Evolutionary conservation across 1,140 invertebrate genomes (phyloP).

Genomic region (Bombus superbus): DNA sequence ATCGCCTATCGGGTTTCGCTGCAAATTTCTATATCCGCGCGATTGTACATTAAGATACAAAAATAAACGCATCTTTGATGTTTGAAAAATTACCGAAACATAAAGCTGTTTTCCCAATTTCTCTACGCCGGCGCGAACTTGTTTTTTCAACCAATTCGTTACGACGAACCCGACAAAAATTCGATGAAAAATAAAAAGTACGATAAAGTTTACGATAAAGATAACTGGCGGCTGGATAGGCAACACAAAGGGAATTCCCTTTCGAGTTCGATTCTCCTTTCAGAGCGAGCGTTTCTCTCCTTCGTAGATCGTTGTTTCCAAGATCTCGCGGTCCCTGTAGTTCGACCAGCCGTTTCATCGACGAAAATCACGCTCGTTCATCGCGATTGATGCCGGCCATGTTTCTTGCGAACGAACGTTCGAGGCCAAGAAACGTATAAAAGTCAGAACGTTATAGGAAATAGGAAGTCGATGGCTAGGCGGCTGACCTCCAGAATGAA

Average conservation of each 20-base stretch:
- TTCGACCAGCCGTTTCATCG: conserved; percentile 28
- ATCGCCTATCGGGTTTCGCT: no score
- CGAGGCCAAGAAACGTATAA: conserved; percentile 60
- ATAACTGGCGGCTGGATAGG: background rate
- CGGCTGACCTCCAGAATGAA: conserved; percentile 56
- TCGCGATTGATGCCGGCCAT: conserved; percentile 53
- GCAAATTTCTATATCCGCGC: no score
- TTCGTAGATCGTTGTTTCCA: conserved; percentile 62
- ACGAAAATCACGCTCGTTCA: conserved; percentile 53
- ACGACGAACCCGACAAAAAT: no score
- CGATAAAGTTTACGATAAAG: background rate
- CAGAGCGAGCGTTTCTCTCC: background rate
- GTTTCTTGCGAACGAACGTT: conserved; percentile 43
- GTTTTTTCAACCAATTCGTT: background rate
- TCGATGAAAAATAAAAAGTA: background rate
- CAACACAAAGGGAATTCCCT: background rate
- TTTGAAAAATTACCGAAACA: background rate
- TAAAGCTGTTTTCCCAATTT: background rate
- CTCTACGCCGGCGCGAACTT: background rate
- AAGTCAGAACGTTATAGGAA: conserved; percentile 56
- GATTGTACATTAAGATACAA: no score
- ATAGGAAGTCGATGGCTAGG: conserved; percentile 47
- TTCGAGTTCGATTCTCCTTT: background rate
- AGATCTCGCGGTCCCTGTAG: conserved; percentile 28
- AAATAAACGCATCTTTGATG: no score